Conservation (phyloP, 2,113 vertebrate species). For the Agapornis roseicollis region DNA sequence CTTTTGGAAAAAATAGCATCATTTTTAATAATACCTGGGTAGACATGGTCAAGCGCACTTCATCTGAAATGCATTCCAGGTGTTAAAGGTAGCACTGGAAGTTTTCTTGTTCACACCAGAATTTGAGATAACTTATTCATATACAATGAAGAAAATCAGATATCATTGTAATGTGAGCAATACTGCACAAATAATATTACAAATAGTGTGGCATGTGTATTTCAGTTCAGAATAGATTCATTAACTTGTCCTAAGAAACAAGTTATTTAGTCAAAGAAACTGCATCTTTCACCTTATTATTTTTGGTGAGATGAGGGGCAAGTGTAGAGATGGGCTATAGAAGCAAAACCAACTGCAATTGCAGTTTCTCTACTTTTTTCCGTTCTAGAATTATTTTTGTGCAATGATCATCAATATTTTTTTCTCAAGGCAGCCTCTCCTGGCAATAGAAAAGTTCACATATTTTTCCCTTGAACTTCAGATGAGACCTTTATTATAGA, state of each 20-base stretch:
- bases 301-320: background rate
- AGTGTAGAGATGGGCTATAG: background rate
- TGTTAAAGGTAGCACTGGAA: background rate
- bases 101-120: background rate
- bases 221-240: background rate
- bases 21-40: background rate
- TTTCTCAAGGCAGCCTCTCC: background rate
- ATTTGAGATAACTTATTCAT: background rate
- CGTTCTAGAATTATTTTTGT: background rate
- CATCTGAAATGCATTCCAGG: background rate
- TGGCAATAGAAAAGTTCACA: background rate
- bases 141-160: background rate
- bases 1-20: background rate
- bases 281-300: background rate
- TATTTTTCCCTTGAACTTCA: background rate
- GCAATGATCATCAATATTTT: background rate
- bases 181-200: background rate
- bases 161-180: background rate
- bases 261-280: background rate
- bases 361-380: background rate
- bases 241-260: background rate
- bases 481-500: background rate
- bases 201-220: background rate
- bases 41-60: background rate
- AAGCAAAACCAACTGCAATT: background rate